A percentile compares a stretch with the other conserved stretches of the same genome.
Conservation (phyloP, 2,113 vertebrate species). For the mouse (Mus musculus) region DNA sequence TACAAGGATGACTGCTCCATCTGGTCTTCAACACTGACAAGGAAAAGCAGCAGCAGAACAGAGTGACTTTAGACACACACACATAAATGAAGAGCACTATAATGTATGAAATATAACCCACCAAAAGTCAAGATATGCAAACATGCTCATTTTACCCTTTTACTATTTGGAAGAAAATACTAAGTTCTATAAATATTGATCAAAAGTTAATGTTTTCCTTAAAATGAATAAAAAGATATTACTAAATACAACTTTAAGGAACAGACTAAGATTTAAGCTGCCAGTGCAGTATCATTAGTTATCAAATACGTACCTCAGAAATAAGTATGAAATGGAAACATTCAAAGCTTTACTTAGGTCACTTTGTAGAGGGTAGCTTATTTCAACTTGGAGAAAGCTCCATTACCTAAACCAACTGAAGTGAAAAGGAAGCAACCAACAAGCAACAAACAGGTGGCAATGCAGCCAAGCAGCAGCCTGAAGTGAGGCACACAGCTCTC, state of each 20-base stretch:
- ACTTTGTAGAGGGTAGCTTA: conserved; percentile 33
- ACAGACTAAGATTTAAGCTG: conserved; percentile 46
- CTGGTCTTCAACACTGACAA: conserved; percentile 92
- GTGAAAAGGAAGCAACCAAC: not conserved
- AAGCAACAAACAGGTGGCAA: not conserved
- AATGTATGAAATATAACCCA: conserved; percentile 6
- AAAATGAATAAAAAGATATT: conserved; percentile 27
- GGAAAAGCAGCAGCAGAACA: conserved; percentile 76
- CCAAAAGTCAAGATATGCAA: not conserved
- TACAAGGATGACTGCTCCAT: conserved; percentile 93
- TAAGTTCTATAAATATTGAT: not conserved
- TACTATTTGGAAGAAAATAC: conserved; percentile 52
- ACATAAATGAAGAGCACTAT: not conserved
- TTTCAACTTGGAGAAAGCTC: conserved; percentile 31
- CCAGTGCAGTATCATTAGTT: not conserved
- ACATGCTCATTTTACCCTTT: not conserved
- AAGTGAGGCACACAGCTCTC: not conserved
- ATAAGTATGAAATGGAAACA: not conserved
- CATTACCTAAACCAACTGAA: not conserved
- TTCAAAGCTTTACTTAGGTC: conserved; percentile 10
- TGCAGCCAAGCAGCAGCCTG: not conserved
- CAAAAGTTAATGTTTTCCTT: conserved; percentile 35
- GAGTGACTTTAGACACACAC: conserved; percentile 61
- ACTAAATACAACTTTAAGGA: not conserved
- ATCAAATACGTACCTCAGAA: not conserved